A percentile compares a stretch with the other conserved stretches of the same genome.
Evolutionary conservation across 2,888 invertebrate genomes (phyloP).

Genomic region (Heliconius hortense): DNA sequence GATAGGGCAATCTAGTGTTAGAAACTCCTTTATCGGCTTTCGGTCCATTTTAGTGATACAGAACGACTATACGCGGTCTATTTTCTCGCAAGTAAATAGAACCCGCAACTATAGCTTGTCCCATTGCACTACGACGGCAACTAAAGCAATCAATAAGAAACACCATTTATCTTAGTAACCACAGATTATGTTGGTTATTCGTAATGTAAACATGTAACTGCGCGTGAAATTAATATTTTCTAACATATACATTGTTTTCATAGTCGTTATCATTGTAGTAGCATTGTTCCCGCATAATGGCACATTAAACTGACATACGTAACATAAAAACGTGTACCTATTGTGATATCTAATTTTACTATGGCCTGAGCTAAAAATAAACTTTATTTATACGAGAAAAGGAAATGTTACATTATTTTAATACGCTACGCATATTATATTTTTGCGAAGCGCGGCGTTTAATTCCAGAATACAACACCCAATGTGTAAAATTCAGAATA

Average conservation of each 20-base stretch:
- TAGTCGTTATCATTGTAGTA: slow-evolving; percentile 7
- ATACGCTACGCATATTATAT: not conserved
- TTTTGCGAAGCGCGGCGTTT: not conserved
- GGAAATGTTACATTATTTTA: not conserved
- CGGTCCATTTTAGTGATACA: not conserved
- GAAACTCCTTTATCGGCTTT: no score
- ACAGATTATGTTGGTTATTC: not conserved
- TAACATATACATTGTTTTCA: slow-evolving; percentile 11
- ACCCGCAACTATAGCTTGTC: not conserved
- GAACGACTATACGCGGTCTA: no score
- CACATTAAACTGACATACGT: slow-evolving; percentile 22
- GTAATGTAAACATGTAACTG: not conserved
- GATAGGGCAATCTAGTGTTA: no score
- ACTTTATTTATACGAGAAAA: not conserved
- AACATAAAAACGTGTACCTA: slow-evolving; percentile 13
- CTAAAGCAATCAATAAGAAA: not conserved
- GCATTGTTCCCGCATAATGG: slow-evolving; percentile 24
- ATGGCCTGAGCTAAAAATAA: slow-evolving; percentile 10
- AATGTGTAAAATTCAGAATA: not conserved
- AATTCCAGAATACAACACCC: not conserved
- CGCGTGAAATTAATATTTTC: slow-evolving; percentile 9
- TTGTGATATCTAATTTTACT: slow-evolving; percentile 10
- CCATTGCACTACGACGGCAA: not conserved
- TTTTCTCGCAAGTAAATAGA: not conserved
- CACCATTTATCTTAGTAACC: not conserved